phyloP scores from a whole-genome alignment of 2,113 vertebrate genomes.

The Diphyllodes magnificus region DNA sequence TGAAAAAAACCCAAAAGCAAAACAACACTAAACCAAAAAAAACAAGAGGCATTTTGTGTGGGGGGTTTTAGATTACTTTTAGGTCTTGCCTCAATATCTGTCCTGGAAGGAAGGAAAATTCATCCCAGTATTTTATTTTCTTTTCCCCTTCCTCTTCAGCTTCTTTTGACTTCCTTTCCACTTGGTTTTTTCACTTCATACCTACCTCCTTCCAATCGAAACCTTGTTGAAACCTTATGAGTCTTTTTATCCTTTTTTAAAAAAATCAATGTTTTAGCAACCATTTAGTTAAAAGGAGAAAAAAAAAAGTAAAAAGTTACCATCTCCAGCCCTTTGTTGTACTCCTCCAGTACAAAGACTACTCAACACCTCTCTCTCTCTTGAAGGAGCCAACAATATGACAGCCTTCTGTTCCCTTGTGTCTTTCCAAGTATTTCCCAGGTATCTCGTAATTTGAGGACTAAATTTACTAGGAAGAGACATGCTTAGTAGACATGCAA shows the following conservation, averaged over 20 bases:
- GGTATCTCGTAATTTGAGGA: conserved; percentile 46
- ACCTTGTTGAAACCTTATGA: background rate
- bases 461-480: conserved; percentile 14
- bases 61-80: background rate
- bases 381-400: background rate
- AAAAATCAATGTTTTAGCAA: background rate
- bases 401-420: conserved; percentile 33
- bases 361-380: background rate
- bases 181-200: background rate
- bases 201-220: background rate
- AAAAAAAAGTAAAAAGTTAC: background rate
- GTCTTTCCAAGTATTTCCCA: conserved; percentile 51
- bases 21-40: background rate
- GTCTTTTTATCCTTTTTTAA: background rate
- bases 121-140: background rate
- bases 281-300: background rate
- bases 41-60: background rate
- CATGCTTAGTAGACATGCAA: background rate
- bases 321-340: background rate
- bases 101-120: background rate
- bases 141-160: background rate
- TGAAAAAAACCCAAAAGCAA: accelerated
- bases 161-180: background rate
- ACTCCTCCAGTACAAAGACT: background rate
- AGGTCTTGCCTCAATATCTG: background rate